These are phyloP conservation scores for Galendromus occidentalis DNA, from an alignment of 1,140 invertebrate species.

Conservation along the genomic window DNA sequence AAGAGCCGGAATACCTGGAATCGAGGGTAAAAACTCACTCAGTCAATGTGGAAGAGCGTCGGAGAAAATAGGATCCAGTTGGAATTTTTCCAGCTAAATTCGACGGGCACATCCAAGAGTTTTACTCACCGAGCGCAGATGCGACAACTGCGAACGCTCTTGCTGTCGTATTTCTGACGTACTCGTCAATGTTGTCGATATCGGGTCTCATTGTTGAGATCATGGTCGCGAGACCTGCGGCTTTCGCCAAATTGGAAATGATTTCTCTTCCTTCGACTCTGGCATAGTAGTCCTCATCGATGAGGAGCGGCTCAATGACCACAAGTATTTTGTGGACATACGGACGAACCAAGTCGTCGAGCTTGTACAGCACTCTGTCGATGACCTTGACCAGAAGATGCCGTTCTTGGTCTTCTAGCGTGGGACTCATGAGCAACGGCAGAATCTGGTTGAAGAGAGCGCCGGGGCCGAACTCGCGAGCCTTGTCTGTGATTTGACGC, in stretches of 20 bases:
- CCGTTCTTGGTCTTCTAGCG: conserved; percentile 93
- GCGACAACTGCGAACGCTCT: conserved; percentile 97
- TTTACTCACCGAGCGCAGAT: conserved; percentile 52
- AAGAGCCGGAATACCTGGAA: conserved; percentile 73
- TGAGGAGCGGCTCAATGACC: conserved; percentile 93
- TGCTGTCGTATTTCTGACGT: conserved; percentile 96
- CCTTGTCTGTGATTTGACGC: conserved; percentile 95
- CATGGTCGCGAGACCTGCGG: conserved; percentile 98
- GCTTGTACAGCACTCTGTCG: conserved; percentile 91
- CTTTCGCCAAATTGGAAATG: conserved; percentile 97
- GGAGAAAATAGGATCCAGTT: too few relatives aligned
- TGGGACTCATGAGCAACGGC: conserved; percentile 95
- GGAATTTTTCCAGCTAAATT: too few relatives aligned
- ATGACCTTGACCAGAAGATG: conserved; percentile 99
- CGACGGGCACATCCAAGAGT: too few relatives aligned
- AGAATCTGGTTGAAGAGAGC: conserved; percentile 97
- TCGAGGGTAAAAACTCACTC: too few relatives aligned
- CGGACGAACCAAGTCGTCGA: conserved; percentile 92
- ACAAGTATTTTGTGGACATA: conserved; percentile 71
- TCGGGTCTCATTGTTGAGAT: conserved; percentile 99
- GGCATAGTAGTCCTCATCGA: conserved; percentile 99
- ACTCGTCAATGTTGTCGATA: conserved; percentile 99
- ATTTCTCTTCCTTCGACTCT: conserved; percentile 97
- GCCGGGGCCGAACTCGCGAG: conserved; percentile 90
- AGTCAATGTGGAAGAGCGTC: too few relatives aligned